phyloP scores from a whole-genome alignment of 2,113 vertebrate genomes.

The Dascyllus trimaculatus region DNA sequence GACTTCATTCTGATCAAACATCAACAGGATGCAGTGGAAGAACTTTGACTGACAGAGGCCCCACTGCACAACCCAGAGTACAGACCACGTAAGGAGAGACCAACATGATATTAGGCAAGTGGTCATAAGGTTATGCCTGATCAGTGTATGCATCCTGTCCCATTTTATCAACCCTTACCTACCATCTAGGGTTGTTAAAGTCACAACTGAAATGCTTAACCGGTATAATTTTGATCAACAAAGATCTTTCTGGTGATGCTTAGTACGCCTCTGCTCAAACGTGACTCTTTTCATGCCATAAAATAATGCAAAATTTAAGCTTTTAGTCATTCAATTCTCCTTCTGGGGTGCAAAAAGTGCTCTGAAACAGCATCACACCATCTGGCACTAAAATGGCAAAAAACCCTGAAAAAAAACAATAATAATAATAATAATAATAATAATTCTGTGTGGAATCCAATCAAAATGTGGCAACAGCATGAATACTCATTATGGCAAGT shows the following conservation, averaged over 20 bases:
- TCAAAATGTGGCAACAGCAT: neutral
- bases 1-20: too few relatives aligned
- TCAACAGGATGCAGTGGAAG: too few relatives aligned
- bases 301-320: constrained; percentile 9
- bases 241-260: neutral
- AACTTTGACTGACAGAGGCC: too few relatives aligned
- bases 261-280: neutral
- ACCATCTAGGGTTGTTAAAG: too few relatives aligned
- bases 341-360: neutral
- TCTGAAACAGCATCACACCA: constrained; percentile 31
- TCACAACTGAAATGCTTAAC: neutral
- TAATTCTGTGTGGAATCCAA: neutral
- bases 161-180: neutral
- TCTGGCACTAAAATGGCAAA: constrained; percentile 35
- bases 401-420: neutral
- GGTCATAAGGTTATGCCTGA: too few relatives aligned
- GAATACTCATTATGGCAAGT: neutral
- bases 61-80: too few relatives aligned
- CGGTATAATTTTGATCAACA: too few relatives aligned
- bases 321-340: constrained; percentile 8
- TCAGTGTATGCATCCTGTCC: neutral
- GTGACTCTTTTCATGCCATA: constrained; percentile 18
- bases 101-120: too few relatives aligned
- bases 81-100: too few relatives aligned
- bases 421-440: neutral